Percentiles rank a stretch among this genome's conserved stretches.
Conservation (phyloP, 1,140 invertebrate genomes). For the Anastrepha ludens region DNA sequence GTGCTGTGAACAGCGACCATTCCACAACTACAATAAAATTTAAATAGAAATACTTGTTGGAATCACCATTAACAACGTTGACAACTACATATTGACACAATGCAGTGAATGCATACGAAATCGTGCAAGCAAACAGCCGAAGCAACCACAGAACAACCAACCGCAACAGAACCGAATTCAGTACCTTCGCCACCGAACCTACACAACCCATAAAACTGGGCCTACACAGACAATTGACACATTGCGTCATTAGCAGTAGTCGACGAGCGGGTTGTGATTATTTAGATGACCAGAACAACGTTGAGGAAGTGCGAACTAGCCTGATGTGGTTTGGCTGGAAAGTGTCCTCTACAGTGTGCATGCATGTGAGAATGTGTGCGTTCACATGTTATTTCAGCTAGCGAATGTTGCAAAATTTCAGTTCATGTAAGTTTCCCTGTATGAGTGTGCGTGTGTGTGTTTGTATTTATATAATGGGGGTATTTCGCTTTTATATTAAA, state of each 20-base stretch:
- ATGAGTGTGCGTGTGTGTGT: neutral
- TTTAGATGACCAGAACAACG: neutral
- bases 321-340: neutral
- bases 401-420: conserved; percentile 20
- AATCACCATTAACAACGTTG: neutral
- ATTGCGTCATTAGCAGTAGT: conserved; percentile 24
- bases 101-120: neutral
- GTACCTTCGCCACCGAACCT: neutral
- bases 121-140: neutral
- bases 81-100: neutral
- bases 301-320: neutral
- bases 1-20: neutral
- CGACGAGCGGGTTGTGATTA: neutral
- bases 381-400: neutral
- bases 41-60: neutral
- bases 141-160: neutral
- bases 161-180: neutral
- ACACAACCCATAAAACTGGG: neutral
- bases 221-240: neutral
- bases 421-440: neutral
- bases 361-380: neutral
- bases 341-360: neutral
- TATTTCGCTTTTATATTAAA: conserved; percentile 16
- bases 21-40: neutral
- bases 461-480: neutral